Evolutionary conservation across 2,888 invertebrate species (phyloP).

Genomic region (Calliopum simillimum): DNA sequence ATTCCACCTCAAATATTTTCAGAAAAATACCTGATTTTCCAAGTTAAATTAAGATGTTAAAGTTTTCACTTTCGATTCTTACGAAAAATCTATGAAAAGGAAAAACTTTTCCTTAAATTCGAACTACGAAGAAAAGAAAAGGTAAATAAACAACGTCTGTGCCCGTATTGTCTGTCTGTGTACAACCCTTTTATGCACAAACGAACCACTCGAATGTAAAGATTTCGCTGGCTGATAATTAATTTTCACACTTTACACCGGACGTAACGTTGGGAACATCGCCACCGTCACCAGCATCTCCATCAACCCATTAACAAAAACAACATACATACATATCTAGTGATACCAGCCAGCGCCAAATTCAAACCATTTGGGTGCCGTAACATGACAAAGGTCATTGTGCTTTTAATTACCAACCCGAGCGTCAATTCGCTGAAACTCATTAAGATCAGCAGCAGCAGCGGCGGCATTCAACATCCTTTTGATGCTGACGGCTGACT

Average conservation of each 20-base stretch:
- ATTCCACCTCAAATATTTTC: too few species aligned
- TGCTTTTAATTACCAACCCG: conserved; percentile 28
- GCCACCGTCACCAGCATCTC: not conserved
- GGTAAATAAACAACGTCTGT: too few species aligned
- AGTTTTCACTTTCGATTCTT: too few species aligned
- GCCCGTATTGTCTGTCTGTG: too few species aligned
- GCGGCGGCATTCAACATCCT: conserved; percentile 1
- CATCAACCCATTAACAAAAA: not conserved
- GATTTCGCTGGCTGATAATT: conserved; percentile 26
- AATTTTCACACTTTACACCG: conserved; percentile 25
- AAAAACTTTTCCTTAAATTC: too few species aligned
- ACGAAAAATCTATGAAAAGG: too few species aligned
- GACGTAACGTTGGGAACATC: not conserved
- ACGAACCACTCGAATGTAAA: conserved; percentile 7
- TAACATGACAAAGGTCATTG: conserved; percentile 30
- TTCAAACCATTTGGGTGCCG: conserved; percentile 12
- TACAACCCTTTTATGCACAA: not conserved
- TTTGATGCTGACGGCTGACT: not conserved
- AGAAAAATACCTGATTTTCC: too few species aligned
- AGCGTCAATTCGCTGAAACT: conserved; percentile 14
- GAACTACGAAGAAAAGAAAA: too few species aligned
- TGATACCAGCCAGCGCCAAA: not conserved
- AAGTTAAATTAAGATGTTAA: too few species aligned
- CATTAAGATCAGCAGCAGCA: conserved; percentile 11
- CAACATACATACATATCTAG: not conserved